These are phyloP conservation scores for Pogonomyrmex barbatus DNA, from an alignment of 1,140 invertebrate species.

Conservation along the genomic window DNA sequence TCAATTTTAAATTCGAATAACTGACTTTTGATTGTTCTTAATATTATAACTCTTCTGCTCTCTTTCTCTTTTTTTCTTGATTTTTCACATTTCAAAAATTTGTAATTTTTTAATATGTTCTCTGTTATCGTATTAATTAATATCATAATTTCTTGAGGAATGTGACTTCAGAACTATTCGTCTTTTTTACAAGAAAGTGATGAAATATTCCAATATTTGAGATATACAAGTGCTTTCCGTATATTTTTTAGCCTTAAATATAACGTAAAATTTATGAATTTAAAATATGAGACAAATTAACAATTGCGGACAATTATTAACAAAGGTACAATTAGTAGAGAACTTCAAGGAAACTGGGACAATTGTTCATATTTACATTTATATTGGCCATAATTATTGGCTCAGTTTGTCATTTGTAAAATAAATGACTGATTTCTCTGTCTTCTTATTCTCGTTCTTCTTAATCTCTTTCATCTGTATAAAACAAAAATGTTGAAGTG, in stretches of 20 bases:
- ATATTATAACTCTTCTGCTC: background rate
- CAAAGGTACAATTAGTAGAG: background rate
- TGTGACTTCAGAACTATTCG: background rate
- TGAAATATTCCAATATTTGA: background rate
- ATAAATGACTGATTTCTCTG: background rate
- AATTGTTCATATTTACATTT: background rate
- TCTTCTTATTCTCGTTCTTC: background rate
- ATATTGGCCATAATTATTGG: background rate
- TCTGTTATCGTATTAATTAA: background rate
- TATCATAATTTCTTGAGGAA: background rate
- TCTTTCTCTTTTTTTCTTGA: background rate
- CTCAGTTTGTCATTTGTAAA: background rate
- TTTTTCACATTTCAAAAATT: background rate
- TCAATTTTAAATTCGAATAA: constrained; percentile 7
- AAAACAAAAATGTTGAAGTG: background rate
- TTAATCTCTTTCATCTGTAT: background rate
- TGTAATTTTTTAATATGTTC: background rate
- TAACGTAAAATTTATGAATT: constrained; percentile 13
- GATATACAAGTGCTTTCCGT: background rate
- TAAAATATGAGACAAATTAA: background rate
- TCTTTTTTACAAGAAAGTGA: background rate
- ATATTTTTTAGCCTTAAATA: background rate
- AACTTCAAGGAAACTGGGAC: background rate
- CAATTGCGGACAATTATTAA: background rate
- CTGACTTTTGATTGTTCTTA: constrained; percentile 40